These are phyloP conservation scores for Ormyrus labotus DNA, from an alignment of 2,888 invertebrate species.

Conservation along the genomic window DNA sequence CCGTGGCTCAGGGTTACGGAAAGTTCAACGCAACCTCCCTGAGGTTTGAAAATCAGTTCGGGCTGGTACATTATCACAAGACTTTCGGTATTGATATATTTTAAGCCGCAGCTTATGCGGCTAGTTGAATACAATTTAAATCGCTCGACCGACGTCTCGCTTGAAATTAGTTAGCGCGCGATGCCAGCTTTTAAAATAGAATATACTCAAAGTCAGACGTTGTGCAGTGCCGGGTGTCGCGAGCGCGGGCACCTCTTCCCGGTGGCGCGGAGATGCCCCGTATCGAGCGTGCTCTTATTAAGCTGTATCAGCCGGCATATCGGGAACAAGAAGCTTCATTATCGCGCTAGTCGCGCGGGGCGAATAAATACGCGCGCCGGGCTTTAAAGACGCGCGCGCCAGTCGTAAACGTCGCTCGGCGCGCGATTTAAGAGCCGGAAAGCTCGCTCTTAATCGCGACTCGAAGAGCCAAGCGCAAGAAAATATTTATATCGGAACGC, in stretches of 20 bases:
- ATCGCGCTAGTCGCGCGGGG: constrained; percentile 25
- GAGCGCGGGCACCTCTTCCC: not conserved
- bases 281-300: constrained; percentile 27
- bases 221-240: not conserved
- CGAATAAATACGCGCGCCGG: constrained; percentile 34
- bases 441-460: constrained; percentile 41
- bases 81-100: too few relatives aligned
- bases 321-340: constrained; percentile 52
- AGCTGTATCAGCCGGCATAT: constrained; percentile 26
- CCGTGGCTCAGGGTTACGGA: not conserved
- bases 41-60: too few relatives aligned
- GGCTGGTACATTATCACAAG: too few relatives aligned
- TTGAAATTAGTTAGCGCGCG: too few relatives aligned
- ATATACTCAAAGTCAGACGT: too few relatives aligned
- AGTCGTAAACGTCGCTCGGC: constrained; percentile 46
- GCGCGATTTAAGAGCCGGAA: constrained; percentile 38
- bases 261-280: not conserved
- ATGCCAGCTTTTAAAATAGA: too few relatives aligned
- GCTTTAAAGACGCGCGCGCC: constrained; percentile 32
- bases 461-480: not conserved
- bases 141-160: too few relatives aligned
- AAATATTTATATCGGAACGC: constrained; percentile 34
- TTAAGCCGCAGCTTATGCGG: too few relatives aligned
- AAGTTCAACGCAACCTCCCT: too few relatives aligned
- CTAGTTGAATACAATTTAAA: too few relatives aligned